These are phyloP conservation scores for Muscicapa comitata DNA, from an alignment of 2,797 vertebrate species.

Conservation along the genomic window DNA sequence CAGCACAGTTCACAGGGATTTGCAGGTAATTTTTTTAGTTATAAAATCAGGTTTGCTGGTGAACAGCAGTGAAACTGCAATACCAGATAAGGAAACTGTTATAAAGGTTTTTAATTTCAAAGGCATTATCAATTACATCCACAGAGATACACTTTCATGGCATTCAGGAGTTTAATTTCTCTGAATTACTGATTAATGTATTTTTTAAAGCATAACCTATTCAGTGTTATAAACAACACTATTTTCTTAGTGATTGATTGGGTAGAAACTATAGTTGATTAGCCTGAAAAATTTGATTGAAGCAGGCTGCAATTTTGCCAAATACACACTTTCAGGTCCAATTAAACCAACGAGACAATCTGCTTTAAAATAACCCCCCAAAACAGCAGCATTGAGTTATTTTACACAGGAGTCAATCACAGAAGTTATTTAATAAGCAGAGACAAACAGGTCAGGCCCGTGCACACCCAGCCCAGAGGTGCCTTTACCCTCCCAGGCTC, in stretches of 20 bases:
- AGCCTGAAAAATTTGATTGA: neutral
- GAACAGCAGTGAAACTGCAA: slow-evolving; percentile 59
- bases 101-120: slow-evolving; percentile 6
- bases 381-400: neutral
- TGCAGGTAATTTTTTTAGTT: slow-evolving; percentile 65
- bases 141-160: neutral
- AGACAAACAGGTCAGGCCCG: neutral
- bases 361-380: neutral
- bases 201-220: neutral
- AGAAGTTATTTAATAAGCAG: neutral
- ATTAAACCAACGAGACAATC: neutral
- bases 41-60: slow-evolving; percentile 48
- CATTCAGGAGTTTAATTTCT: slow-evolving; percentile 18
- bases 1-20: slow-evolving; percentile 69
- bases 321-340: neutral
- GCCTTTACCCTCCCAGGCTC: neutral
- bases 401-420: neutral
- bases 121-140: neutral
- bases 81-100: slow-evolving; percentile 29
- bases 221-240: neutral
- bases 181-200: neutral
- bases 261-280: neutral
- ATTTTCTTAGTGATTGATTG: neutral
- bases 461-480: neutral
- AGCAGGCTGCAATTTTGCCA: neutral